Evolutionary conservation across 2,888 invertebrate genomes (phyloP).

Genomic region (Rhogogaster chlorosoma): DNA sequence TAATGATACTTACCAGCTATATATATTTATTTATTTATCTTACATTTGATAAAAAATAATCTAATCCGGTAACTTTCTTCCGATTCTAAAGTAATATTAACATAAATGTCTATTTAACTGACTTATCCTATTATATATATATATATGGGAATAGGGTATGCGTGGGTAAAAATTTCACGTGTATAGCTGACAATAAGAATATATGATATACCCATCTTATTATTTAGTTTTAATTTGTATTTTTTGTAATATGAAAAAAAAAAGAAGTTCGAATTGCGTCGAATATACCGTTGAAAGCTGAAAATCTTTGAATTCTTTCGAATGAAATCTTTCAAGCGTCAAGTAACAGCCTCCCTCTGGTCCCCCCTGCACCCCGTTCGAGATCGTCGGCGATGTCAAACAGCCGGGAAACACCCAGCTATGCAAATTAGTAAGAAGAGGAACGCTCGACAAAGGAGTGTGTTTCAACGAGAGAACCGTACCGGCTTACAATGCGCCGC

Average conservation of each 20-base stretch:
- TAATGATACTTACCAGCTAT: background rate
- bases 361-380: background rate
- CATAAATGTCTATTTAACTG: background rate
- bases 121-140: background rate
- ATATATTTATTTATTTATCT: background rate
- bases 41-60: background rate
- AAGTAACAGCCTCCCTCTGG: background rate
- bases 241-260: background rate
- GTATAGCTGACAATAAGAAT: no score
- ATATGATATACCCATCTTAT: background rate
- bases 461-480: slow-evolving; percentile 29
- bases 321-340: slow-evolving; percentile 36
- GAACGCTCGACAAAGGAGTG: slow-evolving; percentile 39
- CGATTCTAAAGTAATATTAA: background rate
- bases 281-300: background rate
- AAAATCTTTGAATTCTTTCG: slow-evolving; percentile 39
- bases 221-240: background rate
- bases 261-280: background rate
- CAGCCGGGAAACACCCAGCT: slow-evolving; percentile 47
- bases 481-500: slow-evolving; percentile 24
- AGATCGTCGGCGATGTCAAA: slow-evolving; percentile 42
- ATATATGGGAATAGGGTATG: no score
- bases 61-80: background rate
- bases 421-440: slow-evolving; percentile 47
- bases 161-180: no score